Evolutionary conservation across 2,888 invertebrate species (phyloP).

Genomic region (Phoronis australis): DNA sequence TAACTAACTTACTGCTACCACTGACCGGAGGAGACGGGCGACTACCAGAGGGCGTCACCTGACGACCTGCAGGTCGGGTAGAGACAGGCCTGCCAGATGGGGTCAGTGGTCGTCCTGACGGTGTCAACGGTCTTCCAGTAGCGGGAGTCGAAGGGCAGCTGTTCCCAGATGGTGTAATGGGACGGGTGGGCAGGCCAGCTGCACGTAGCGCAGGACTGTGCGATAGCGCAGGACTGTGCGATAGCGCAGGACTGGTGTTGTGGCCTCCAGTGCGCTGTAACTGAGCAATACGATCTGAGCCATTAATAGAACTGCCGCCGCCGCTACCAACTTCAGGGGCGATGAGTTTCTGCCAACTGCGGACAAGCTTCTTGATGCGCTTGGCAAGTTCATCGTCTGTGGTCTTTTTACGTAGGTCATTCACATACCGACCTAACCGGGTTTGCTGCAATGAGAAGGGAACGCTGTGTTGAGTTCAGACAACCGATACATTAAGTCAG

Average conservation of each 20-base stretch:
- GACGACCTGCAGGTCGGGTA: not conserved
- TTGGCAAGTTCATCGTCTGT: slow-evolving; percentile 77
- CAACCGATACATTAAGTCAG: not conserved
- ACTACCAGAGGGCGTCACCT: not conserved
- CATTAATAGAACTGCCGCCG: too few species aligned
- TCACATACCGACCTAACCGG: slow-evolving; percentile 87
- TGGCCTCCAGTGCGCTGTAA: slow-evolving; percentile 46
- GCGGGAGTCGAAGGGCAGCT: slow-evolving; percentile 3
- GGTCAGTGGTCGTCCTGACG: not conserved
- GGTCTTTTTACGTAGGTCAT: slow-evolving; percentile 82
- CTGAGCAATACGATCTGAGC: too few species aligned
- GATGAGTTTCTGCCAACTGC: slow-evolving; percentile 86
- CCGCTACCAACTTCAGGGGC: slow-evolving; percentile 19
- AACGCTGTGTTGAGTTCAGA: not conserved
- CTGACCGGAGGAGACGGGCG: not conserved
- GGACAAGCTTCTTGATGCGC: slow-evolving; percentile 84
- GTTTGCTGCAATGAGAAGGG: slow-evolving; percentile 67
- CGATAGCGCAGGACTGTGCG: slow-evolving; percentile 12
- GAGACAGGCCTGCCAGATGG: slow-evolving; percentile 4
- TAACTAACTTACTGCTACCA: too few species aligned
- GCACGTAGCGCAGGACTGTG: slow-evolving; percentile 13
- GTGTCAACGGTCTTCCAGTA: slow-evolving; percentile 1
- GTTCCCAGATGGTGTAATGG: not conserved
- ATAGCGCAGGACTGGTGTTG: slow-evolving; percentile 9
- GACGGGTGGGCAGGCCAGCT: too few species aligned